Evolutionary conservation across 2,113 vertebrate species (phyloP).

Genomic region (Rallus limicola): DNA sequence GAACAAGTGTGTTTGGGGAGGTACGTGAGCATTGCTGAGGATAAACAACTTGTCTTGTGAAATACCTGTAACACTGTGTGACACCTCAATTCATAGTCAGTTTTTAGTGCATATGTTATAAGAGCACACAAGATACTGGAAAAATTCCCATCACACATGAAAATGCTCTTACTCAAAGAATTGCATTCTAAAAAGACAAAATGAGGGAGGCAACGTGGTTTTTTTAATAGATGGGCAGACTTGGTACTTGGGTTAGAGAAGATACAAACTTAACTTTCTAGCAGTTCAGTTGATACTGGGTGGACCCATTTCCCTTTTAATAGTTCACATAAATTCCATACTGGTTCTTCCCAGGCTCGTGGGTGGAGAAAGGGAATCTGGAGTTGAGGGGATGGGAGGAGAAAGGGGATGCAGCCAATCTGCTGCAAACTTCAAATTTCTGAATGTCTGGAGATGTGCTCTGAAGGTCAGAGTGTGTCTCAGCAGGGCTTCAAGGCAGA

Average conservation of each 20-base stretch:
- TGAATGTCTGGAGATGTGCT: neutral
- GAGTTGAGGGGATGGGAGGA: neutral
- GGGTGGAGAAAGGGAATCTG: neutral
- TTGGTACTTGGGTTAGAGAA: neutral
- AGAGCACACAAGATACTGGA: neutral
- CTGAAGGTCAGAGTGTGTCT: neutral
- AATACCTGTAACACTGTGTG: neutral
- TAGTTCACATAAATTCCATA: neutral
- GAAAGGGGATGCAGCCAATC: neutral
- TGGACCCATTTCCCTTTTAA: neutral
- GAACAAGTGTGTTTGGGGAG: neutral
- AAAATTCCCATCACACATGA: neutral
- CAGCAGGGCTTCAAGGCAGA: neutral
- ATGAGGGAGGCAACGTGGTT: neutral
- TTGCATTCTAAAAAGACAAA: neutral
- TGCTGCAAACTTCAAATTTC: neutral
- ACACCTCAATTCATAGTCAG: neutral
- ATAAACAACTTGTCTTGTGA: neutral
- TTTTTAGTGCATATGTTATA: neutral
- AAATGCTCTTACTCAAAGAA: neutral
- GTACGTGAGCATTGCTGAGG: neutral
- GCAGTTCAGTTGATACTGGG: neutral
- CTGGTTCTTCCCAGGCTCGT: neutral
- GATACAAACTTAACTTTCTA: neutral
- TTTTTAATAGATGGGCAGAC: neutral